phyloP scores from a whole-genome alignment of 2,113 vertebrate genomes.

The Hyaena hyaena region DNA sequence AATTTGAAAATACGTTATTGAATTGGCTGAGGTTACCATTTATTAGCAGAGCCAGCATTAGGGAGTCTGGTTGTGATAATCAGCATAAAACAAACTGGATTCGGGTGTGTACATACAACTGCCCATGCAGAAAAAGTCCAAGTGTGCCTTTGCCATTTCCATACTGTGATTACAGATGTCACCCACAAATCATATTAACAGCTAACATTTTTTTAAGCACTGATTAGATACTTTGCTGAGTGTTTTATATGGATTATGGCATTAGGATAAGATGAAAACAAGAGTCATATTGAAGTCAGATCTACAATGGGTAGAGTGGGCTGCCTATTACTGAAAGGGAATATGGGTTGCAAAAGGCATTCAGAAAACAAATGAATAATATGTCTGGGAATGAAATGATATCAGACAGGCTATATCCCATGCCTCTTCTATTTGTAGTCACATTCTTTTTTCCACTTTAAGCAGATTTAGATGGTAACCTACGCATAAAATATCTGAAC shows the following conservation, averaged over 20 bases:
- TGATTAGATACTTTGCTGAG: neutral
- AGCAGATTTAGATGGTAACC: neutral
- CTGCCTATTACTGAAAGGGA: neutral
- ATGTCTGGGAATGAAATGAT: neutral
- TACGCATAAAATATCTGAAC: neutral
- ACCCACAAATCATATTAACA: neutral
- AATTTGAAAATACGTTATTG: neutral
- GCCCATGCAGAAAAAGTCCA: neutral
- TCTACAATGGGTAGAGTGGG: neutral
- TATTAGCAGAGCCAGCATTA: neutral
- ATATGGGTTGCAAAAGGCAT: neutral
- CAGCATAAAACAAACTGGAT: neutral
- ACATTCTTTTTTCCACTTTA: neutral
- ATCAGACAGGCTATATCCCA: rapidly evolving
- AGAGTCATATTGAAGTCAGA: neutral
- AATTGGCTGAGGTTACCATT: neutral
- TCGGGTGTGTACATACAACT: neutral
- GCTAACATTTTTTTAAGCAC: neutral
- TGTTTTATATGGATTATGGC: neutral
- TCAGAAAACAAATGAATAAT: neutral
- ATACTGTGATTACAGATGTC: neutral
- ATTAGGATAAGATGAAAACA: neutral
- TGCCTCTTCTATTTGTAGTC: neutral
- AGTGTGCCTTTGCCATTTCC: neutral
- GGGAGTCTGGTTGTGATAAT: neutral